Evolutionary conservation across 2,113 vertebrate species (phyloP).

Genomic region (Copsychus sechellarum): DNA sequence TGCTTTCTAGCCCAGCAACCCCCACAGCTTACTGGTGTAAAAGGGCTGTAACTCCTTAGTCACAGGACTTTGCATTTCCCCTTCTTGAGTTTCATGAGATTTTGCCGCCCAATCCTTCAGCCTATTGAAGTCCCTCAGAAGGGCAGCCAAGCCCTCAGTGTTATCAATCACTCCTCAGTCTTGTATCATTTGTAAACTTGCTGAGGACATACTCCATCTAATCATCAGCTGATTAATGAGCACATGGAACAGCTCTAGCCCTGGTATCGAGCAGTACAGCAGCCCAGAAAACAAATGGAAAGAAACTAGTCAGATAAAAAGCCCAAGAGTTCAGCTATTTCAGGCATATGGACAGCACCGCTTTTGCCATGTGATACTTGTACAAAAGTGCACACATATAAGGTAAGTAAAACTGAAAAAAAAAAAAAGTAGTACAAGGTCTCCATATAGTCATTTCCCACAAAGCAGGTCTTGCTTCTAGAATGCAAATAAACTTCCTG

Average conservation of each 20-base stretch:
- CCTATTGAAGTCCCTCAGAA: not conserved
- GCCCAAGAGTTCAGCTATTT: not conserved
- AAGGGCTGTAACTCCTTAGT: not conserved
- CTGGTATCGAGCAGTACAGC: not conserved
- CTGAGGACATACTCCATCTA: not conserved
- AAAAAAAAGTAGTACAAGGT: not conserved
- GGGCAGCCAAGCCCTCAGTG: fast-evolving
- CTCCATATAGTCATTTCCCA: not conserved
- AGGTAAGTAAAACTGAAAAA: not conserved
- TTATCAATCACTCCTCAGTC: not conserved
- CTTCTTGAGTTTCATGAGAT: not conserved
- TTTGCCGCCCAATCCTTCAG: not conserved
- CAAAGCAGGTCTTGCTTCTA: not conserved
- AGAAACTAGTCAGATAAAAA: not conserved
- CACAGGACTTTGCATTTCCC: fast-evolving
- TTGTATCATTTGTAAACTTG: not conserved
- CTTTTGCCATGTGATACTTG: not conserved
- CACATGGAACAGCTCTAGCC: fast-evolving
- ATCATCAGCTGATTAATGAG: not conserved
- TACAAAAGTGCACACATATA: not conserved
- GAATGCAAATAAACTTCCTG: not conserved
- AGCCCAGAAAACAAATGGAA: not conserved
- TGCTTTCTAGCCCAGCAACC: fast-evolving
- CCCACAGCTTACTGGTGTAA: not conserved
- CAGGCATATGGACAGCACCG: not conserved